Evolutionary conservation across 2,113 vertebrate species (phyloP).

Genomic region (Mixornis gularis): DNA sequence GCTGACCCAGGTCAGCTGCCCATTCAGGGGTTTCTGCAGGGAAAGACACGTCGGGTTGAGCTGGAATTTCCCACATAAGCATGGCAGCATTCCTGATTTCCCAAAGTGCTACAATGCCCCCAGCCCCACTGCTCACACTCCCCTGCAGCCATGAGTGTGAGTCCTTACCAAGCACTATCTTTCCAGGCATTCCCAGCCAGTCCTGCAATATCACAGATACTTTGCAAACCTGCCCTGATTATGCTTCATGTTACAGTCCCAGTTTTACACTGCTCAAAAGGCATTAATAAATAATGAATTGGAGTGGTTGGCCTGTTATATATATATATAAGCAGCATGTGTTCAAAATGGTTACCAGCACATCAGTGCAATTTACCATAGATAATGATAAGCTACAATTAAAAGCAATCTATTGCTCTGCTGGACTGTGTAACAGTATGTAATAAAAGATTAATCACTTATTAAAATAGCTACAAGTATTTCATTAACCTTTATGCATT

Average conservation of each 20-base stretch:
- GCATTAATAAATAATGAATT: slow-evolving; percentile 27
- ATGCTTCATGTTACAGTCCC: not conserved
- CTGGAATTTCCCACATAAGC: not conserved
- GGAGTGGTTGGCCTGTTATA: not conserved
- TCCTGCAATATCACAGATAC: not conserved
- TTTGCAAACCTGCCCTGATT: not conserved
- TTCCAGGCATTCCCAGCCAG: not conserved
- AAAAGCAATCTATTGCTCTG: slow-evolving; percentile 55
- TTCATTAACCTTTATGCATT: slow-evolving; percentile 59
- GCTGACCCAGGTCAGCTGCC: not conserved
- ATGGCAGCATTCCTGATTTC: not conserved
- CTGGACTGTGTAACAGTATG: slow-evolving; percentile 25
- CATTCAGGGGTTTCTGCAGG: not conserved
- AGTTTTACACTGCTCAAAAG: not conserved
- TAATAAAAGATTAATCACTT: slow-evolving; percentile 55
- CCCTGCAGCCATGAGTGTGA: not conserved
- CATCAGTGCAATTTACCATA: not conserved
- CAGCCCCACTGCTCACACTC: not conserved
- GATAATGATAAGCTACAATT: slow-evolving; percentile 44
- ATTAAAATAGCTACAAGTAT: slow-evolving; percentile 52
- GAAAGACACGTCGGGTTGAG: accelerated
- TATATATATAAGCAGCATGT: slow-evolving; percentile 12
- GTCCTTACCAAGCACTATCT: not conserved
- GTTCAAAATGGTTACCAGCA: slow-evolving; percentile 8
- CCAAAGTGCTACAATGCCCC: not conserved